Percentiles rank a stretch among this genome's conserved stretches.
Conservation (phyloP, 2,113 vertebrate genomes). For the Trinectes maculatus region DNA sequence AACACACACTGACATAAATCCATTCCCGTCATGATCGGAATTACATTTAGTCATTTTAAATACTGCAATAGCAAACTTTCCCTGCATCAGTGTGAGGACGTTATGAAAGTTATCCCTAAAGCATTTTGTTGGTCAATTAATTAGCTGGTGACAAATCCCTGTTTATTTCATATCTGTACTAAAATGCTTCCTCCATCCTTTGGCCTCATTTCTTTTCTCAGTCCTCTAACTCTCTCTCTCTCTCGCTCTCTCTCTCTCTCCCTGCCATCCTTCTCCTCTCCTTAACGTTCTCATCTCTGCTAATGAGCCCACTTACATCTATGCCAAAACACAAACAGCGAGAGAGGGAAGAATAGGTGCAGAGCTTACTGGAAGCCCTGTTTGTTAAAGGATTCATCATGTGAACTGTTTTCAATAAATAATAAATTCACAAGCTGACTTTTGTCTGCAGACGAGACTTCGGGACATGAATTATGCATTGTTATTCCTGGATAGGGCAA, state of each 20-base stretch:
- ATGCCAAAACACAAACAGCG: conserved; percentile 75
- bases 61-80: conserved; percentile 35
- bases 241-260: conserved; percentile 10
- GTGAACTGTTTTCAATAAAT: conserved; percentile 80
- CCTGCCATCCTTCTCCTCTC: conserved; percentile 48
- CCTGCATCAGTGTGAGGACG: conserved; percentile 26
- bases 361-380: conserved; percentile 67
- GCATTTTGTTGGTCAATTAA: conserved; percentile 57
- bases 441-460: conserved; percentile 81
- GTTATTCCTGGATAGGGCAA: conserved; percentile 79
- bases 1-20: conserved; percentile 30
- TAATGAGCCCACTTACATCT: conserved; percentile 76
- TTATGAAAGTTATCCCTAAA: conserved; percentile 43
- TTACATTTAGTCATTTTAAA: conserved; percentile 33
- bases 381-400: conserved; percentile 79
- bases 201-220: conserved; percentile 46
- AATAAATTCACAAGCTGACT: conserved; percentile 80
- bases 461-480: conserved; percentile 79
- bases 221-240: too few species aligned
- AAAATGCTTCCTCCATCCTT: conserved; percentile 58
- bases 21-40: conserved; percentile 32
- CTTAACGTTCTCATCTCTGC: conserved; percentile 60
- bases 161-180: conserved; percentile 67
- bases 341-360: conserved; percentile 64
- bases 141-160: conserved; percentile 48